Percentiles rank a stretch among this genome's conserved stretches.
phyloP scores from a whole-genome alignment of 2,888 invertebrate genomes.

The Therioaphis trifolii region DNA sequence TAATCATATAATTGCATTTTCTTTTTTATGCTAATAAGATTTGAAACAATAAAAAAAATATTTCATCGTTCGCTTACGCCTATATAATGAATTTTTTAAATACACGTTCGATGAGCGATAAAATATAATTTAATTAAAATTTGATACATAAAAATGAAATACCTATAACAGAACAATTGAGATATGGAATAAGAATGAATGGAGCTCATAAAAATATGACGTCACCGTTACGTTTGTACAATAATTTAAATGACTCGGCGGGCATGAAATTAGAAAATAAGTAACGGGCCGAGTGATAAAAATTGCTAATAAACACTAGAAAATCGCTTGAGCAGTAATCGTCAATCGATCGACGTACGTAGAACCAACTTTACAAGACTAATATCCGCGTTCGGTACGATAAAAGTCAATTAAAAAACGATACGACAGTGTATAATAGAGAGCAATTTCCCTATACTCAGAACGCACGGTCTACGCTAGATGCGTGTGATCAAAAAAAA shows the following conservation, averaged over 20 bases:
- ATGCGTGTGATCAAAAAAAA: constrained; percentile 1
- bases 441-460: background rate
- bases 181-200: constrained; percentile 23
- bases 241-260: constrained; percentile 19
- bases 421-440: background rate
- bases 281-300: background rate
- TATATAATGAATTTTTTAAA: no score
- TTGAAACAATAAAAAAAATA: background rate
- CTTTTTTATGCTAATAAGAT: background rate
- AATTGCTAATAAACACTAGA: background rate
- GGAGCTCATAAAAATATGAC: constrained; percentile 37
- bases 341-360: background rate
- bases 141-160: constrained; percentile 5
- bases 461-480: background rate
- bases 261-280: constrained; percentile 10
- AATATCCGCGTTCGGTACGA: background rate
- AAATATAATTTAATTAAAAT: constrained; percentile 21
- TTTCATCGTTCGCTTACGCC: background rate
- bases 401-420: background rate
- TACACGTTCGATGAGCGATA: background rate
- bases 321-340: background rate
- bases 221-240: constrained; percentile 3
- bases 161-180: constrained; percentile 14
- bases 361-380: background rate
- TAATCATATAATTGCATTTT: background rate